Conservation (phyloP, 1,140 invertebrate genomes). For the Neodiprion lecontei region DNA sequence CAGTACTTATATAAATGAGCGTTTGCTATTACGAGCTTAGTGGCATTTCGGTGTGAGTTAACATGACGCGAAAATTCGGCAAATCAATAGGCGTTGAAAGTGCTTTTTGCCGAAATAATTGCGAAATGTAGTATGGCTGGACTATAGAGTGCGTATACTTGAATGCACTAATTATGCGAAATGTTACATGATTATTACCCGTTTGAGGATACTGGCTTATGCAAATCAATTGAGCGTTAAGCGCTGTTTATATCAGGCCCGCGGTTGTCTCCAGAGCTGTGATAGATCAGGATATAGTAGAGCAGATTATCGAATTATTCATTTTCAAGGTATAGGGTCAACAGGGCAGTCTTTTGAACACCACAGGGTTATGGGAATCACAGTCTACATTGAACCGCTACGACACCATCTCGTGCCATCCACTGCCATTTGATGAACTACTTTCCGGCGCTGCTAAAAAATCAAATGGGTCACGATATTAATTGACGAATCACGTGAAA, state of each 20-base stretch:
- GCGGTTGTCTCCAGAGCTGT: background rate
- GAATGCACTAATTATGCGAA: background rate
- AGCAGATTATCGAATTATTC: conserved; percentile 1
- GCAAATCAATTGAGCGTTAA: background rate
- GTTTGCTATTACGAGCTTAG: background rate
- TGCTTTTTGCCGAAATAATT: background rate
- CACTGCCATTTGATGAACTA: conserved; percentile 61
- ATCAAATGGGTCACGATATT: background rate
- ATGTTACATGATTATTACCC: background rate
- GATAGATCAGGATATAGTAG: background rate
- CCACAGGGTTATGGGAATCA: conserved; percentile 59
- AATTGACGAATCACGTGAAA: background rate
- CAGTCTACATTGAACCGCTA: conserved; percentile 59
- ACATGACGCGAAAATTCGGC: too few species aligned
- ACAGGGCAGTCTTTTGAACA: conserved; percentile 63
- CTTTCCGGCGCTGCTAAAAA: conserved; percentile 54
- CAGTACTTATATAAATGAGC: background rate
- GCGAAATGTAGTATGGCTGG: background rate
- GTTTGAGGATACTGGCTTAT: background rate
- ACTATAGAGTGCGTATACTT: background rate
- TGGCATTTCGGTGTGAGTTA: background rate
- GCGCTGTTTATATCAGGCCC: background rate
- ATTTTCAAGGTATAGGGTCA: conserved; percentile 42
- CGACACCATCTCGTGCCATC: conserved; percentile 64
- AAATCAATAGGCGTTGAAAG: too few species aligned